Evolutionary conservation across 2,113 vertebrate genomes (phyloP).

Genomic region (Cettia cetti): DNA sequence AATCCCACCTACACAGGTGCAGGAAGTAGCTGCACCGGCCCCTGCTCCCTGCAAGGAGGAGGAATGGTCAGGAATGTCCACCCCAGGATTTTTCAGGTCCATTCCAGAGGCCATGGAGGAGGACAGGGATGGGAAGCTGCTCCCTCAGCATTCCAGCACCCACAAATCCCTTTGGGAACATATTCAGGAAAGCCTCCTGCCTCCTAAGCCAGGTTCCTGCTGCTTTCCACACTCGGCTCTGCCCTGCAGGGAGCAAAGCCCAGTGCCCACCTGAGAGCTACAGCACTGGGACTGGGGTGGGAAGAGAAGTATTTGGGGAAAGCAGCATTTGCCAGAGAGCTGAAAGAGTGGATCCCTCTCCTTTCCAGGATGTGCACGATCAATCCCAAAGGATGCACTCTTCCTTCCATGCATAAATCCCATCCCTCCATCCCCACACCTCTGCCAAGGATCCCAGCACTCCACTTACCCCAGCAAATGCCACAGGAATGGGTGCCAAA

Average conservation of each 20-base stretch:
- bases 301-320: not conserved
- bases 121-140: not conserved
- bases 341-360: not conserved
- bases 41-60: not conserved
- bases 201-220: not conserved
- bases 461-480: not conserved
- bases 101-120: not conserved
- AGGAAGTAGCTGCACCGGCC: not conserved
- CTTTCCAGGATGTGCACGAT: not conserved
- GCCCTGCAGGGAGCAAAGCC: not conserved
- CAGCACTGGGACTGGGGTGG: accelerated
- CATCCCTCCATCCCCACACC: not conserved
- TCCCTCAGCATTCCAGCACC: not conserved
- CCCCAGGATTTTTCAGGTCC: not conserved
- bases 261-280: not conserved
- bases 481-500: not conserved
- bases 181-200: not conserved
- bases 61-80: not conserved
- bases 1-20: not conserved
- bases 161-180: not conserved
- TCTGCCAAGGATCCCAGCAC: not conserved
- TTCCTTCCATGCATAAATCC: not conserved
- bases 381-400: not conserved
- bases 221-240: not conserved
- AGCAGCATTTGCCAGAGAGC: not conserved